phyloP scores from a whole-genome alignment of 1,140 invertebrate species.

The Drosophila varians region DNA sequence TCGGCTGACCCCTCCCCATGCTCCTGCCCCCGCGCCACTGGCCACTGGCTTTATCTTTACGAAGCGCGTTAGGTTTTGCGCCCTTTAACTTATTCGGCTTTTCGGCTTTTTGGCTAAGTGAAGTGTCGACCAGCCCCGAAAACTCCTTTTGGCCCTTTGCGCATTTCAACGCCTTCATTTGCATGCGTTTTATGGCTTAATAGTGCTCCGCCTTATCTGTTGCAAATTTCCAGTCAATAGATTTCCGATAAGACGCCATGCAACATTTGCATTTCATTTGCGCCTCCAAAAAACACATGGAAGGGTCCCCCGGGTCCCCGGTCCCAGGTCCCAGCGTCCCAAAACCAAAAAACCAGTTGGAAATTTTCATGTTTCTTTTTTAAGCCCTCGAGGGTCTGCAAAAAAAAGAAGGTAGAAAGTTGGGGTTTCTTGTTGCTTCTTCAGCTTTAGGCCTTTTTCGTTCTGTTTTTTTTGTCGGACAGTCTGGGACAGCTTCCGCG shows the following conservation, averaged over 20 bases:
- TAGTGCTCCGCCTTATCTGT: conserved; percentile 60
- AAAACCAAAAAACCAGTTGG: conserved; percentile 26
- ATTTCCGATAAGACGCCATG: conserved; percentile 56
- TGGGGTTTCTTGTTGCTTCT: conserved; percentile 29
- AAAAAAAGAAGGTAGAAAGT: conserved; percentile 56
- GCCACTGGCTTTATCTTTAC: conserved; percentile 43
- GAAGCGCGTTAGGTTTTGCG: conserved; percentile 80
- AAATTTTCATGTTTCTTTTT: conserved; percentile 24
- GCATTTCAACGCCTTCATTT: conserved; percentile 83
- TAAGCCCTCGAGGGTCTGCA: conserved; percentile 10
- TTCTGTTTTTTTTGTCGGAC: conserved; percentile 5
- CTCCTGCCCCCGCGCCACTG: conserved; percentile 10
- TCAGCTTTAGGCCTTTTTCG: conserved; percentile 1
- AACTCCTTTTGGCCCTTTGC: conserved; percentile 38
- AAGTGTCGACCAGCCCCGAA: conserved; percentile 30
- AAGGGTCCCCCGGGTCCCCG: too few species aligned
- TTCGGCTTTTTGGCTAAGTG: conserved; percentile 6
- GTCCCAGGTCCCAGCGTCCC: too few species aligned
- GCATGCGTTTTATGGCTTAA: conserved; percentile 83
- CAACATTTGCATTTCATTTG: conserved; percentile 77
- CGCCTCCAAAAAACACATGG: conserved; percentile 15
- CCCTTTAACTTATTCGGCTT: conserved; percentile 59
- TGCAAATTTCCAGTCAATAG: conserved; percentile 72
- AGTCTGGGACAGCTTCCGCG: conserved; percentile 52
- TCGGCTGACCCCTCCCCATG: neutral